Base-by-base conservation (phyloP, 2,113 vertebrate genomes). In the Rynchops niger region DNA sequence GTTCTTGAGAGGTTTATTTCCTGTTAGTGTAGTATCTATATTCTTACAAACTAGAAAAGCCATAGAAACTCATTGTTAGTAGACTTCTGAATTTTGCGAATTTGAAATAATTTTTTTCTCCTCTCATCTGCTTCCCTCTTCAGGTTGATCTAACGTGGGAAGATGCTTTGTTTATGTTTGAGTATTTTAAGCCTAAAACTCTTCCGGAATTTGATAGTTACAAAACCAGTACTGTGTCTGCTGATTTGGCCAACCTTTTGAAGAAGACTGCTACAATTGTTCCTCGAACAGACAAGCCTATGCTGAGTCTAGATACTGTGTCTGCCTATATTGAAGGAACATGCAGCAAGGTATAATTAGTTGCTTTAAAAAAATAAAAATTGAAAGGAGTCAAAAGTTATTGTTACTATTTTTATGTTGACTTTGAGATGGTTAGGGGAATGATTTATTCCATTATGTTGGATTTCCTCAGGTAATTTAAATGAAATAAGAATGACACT, bases 191-290 rank as follows among this genome's bases (percentile, higher is more conserved):
- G 95, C 99, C 99, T 73, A 99, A 99, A 98, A 99, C 99, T 8
- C 98, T 99, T 79, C 99, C 99, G 2, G 99, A 99, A 90, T 99
- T 99, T 88, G 99, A 99, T 88, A 99, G 99, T 97, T 99, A 99
- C 94, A 99, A 99, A 98, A 99, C 99, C 8, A 99, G 99, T 97
- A 99, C 99, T 0, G 99, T 99, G 66, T 99, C 99, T 45, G 99
- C 99, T 3, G 99, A 99, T 92, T 95, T 99, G 93, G 99, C 99
- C 93, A 99, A 99, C 95, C 98, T 99, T 59, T 96, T 99, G 82
- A 99, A 98, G 96, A 99, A 99, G 96, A 99, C 99, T 50, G 98
- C 99, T 43, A 97, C 98, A 62, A 99, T 99, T 7, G 98, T 99
- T 70, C 99, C 99, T 59, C 94, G 94, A 17, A 98, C 98, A 16